These are phyloP conservation scores for Muscicapa striata DNA, from an alignment of 2,797 vertebrate species.

Conservation along the genomic window DNA sequence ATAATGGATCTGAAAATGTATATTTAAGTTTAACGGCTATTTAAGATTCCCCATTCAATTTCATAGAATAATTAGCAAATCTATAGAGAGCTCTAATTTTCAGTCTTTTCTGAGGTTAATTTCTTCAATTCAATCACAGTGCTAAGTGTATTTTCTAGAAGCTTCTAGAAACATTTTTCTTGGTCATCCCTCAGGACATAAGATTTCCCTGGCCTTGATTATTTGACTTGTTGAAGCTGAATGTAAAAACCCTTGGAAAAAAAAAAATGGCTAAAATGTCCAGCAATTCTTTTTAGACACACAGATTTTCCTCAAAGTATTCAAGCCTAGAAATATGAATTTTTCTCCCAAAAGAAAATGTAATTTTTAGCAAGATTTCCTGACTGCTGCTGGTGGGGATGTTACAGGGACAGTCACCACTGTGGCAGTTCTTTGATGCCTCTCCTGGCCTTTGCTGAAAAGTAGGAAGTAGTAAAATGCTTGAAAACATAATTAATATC, in stretches of 20 bases:
- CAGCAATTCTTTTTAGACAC: not conserved
- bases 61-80: conserved; percentile 38
- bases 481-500: conserved; percentile 29
- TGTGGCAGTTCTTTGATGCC: not conserved
- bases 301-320: not conserved
- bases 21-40: conserved; percentile 35
- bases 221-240: not conserved
- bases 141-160: conserved; percentile 4
- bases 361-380: not conserved
- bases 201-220: not conserved
- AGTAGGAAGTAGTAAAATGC: conserved; percentile 10
- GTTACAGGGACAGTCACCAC: not conserved
- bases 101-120: conserved; percentile 27
- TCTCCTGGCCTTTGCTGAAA: conserved; percentile 18
- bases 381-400: not conserved
- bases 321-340: not conserved
- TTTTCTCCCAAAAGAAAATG: not conserved
- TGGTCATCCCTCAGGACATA: conserved; percentile 1
- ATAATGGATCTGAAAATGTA: conserved; percentile 39
- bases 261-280: not conserved
- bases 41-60: conserved; percentile 30
- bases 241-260: conserved; percentile 1
- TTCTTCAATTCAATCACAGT: conserved; percentile 20
- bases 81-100: conserved; percentile 14
- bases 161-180: conserved; percentile 39